Percentiles rank a stretch among this genome's conserved stretches.
Conservation (phyloP, 2,888 invertebrate species). For the Cacoxenus indagator region DNA sequence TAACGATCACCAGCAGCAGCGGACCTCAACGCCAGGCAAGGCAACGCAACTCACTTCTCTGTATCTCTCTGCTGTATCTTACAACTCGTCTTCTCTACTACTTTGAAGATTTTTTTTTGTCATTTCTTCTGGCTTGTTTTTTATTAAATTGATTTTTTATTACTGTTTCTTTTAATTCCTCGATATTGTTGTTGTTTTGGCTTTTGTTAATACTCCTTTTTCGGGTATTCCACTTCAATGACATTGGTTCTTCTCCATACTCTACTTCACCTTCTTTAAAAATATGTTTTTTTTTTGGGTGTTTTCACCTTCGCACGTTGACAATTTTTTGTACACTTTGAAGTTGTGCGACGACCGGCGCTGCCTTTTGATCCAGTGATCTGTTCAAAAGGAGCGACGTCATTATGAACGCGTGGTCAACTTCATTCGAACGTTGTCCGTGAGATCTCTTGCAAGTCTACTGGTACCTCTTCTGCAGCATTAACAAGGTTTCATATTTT, state of each 20-base stretch:
- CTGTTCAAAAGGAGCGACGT: slow-evolving; percentile 58
- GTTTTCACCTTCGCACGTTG: slow-evolving; percentile 39
- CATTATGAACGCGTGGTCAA: slow-evolving; percentile 65
- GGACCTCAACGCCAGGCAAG: slow-evolving; percentile 19
- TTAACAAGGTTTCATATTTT: slow-evolving; percentile 5
- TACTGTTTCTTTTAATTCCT: slow-evolving; percentile 59
- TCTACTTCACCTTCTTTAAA: too few species aligned
- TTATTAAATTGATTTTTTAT: slow-evolving; percentile 65
- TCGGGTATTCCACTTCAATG: slow-evolving; percentile 32
- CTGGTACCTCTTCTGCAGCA: neutral
- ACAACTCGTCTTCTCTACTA: neutral
- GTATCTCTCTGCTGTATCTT: slow-evolving; percentile 22
- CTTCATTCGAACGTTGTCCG: slow-evolving; percentile 27
- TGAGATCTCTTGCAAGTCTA: neutral
- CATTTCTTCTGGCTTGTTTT: slow-evolving; percentile 41
- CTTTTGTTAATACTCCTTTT: slow-evolving; percentile 44
- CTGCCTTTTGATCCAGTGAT: slow-evolving; percentile 60
- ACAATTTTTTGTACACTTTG: slow-evolving; percentile 62
- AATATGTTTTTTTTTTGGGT: neutral
- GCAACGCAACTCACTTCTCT: slow-evolving; percentile 24
- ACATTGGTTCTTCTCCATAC: neutral
- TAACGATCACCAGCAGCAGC: slow-evolving; percentile 55
- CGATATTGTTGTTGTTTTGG: slow-evolving; percentile 27
- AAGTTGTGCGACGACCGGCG: slow-evolving; percentile 39
- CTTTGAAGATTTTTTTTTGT: slow-evolving; percentile 28